Evolutionary conservation across 2,113 vertebrate genomes (phyloP).

Genomic region (Heteronetta atricapilla): DNA sequence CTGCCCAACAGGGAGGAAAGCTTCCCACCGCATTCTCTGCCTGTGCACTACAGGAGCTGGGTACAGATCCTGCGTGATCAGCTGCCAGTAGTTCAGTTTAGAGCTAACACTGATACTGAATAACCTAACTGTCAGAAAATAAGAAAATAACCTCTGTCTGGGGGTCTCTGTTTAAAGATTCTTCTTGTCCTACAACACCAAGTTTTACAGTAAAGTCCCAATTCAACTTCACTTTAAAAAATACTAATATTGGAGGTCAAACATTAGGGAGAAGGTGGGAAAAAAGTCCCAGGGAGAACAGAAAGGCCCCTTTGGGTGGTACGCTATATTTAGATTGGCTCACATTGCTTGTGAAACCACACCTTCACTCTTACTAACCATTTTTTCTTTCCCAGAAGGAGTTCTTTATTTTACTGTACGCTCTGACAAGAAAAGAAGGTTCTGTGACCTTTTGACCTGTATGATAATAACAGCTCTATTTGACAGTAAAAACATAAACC

Average conservation of each 20-base stretch:
- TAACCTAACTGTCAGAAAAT: not conserved
- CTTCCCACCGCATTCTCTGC: not conserved
- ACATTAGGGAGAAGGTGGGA: not conserved
- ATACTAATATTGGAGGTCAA: not conserved
- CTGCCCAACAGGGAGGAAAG: not conserved
- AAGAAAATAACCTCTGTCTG: not conserved
- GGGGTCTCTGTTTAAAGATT: not conserved
- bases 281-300: not conserved
- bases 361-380: not conserved
- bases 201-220: not conserved
- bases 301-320: not conserved
- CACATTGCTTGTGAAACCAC: not conserved
- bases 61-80: not conserved
- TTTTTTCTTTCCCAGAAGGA: slow-evolving; percentile 6
- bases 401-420: slow-evolving; percentile 49
- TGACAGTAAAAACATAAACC: not conserved
- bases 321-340: not conserved
- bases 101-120: not conserved
- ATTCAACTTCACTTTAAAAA: not conserved
- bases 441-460: slow-evolving; percentile 24
- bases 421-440: slow-evolving; percentile 13
- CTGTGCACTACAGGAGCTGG: accelerated
- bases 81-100: not conserved
- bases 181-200: not conserved
- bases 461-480: not conserved